Conservation (phyloP, 1,140 invertebrate genomes). For the Schlechtendalia chinensis region DNA sequence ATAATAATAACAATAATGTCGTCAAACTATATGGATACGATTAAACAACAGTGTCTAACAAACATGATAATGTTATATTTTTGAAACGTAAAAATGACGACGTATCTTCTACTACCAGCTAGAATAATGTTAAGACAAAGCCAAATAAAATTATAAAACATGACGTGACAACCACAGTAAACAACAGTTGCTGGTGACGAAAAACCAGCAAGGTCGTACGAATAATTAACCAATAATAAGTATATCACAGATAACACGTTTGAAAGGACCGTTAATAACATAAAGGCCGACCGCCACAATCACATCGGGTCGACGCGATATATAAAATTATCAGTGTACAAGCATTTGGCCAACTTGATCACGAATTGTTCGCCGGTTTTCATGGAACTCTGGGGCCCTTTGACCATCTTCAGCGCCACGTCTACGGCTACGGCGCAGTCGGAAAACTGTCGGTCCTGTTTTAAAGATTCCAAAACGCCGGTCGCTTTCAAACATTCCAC, state of each 20-base stretch:
- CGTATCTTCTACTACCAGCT: neutral
- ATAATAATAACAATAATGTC: too few species aligned
- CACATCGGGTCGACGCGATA: constrained; percentile 36
- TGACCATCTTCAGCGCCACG: constrained; percentile 57
- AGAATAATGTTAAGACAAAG: neutral
- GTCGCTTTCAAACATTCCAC: constrained; percentile 58
- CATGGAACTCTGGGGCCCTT: constrained; percentile 59
- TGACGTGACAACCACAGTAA: neutral
- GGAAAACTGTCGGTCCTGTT: constrained; percentile 58
- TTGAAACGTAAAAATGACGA: neutral
- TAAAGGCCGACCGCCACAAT: neutral
- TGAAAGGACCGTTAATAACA: neutral
- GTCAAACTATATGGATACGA: neutral
- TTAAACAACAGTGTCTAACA: neutral
- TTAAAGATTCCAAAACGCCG: constrained; percentile 57
- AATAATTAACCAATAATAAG: neutral
- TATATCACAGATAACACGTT: constrained; percentile 16
- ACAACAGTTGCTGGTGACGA: neutral
- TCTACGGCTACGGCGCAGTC: constrained; percentile 58
- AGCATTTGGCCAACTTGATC: constrained; percentile 51
- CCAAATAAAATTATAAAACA: neutral
- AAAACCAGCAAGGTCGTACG: neutral
- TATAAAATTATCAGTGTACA: constrained; percentile 53
- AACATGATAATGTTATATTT: neutral
- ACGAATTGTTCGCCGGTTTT: constrained; percentile 56